Conservation (phyloP, 2,888 invertebrate genomes). For the Athrips mouffetella region DNA sequence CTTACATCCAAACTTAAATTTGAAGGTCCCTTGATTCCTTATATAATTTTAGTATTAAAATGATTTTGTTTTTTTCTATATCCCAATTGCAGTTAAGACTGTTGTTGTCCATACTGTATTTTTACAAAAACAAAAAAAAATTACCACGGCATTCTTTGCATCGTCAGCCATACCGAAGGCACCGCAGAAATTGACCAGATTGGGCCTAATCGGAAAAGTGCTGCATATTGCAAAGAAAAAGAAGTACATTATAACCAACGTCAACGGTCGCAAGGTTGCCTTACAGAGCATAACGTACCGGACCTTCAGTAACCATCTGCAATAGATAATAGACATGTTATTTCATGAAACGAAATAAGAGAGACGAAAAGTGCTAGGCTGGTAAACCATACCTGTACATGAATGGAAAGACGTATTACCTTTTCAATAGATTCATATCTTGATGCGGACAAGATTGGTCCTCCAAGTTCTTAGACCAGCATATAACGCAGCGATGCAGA, state of each 20-base stretch:
- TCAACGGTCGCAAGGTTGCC: conserved; percentile 70
- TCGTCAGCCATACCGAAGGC: conserved; percentile 63
- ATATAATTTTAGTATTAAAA: too few relatives aligned
- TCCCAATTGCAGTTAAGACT: too few relatives aligned
- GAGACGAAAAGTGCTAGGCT: too few relatives aligned
- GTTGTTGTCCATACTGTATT: too few relatives aligned
- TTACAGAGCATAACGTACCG: conserved; percentile 68
- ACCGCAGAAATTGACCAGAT: conserved; percentile 73
- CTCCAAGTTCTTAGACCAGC: conserved; percentile 40
- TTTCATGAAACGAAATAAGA: too few relatives aligned
- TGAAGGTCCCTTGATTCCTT: too few relatives aligned
- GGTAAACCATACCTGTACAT: too few relatives aligned
- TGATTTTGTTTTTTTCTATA: too few relatives aligned
- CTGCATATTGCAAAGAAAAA: conserved; percentile 74
- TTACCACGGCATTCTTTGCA: conserved; percentile 33
- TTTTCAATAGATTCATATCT: conserved; percentile 50
- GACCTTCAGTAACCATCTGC: conserved; percentile 49
- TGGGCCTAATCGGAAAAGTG: conserved; percentile 67
- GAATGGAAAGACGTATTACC: conserved; percentile 41
- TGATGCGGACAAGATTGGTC: conserved; percentile 48
- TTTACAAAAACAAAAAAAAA: too few relatives aligned
- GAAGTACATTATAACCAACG: conserved; percentile 68
- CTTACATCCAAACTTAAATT: too few relatives aligned
- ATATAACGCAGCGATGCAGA: conserved; percentile 55
- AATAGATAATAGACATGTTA: too few relatives aligned